Evolutionary conservation across 1,140 invertebrate species (phyloP).

Genomic region (Charaxes varanes): DNA sequence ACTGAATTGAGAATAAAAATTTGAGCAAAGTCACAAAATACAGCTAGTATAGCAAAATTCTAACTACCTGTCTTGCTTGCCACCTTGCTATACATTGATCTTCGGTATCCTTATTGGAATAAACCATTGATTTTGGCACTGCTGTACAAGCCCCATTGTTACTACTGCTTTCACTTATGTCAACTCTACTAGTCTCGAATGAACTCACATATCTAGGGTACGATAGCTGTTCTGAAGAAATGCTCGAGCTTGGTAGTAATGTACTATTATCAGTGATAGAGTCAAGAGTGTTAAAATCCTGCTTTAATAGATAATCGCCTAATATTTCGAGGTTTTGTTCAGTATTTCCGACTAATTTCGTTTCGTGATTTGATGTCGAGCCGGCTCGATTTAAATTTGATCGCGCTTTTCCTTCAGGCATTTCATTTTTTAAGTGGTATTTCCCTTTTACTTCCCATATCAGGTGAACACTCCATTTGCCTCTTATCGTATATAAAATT

Average conservation of each 20-base stretch:
- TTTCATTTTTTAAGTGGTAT: conserved; percentile 74
- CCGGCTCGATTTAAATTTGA: conserved; percentile 27
- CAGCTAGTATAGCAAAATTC: no score
- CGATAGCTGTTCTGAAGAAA: conserved; percentile 32
- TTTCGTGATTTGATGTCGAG: conserved; percentile 31
- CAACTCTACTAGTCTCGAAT: conserved; percentile 32
- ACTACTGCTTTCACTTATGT: conserved; percentile 20
- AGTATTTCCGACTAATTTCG: conserved; percentile 39
- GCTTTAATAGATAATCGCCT: conserved; percentile 63
- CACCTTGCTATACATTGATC: conserved; percentile 76
- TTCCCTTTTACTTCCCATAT: conserved; percentile 79
- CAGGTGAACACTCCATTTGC: conserved; percentile 78
- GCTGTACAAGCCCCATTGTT: conserved; percentile 22
- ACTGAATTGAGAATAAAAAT: no score
- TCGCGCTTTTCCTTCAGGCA: conserved; percentile 26
- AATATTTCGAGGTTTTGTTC: conserved; percentile 67
- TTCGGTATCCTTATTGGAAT: conserved; percentile 46
- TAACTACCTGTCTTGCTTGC: conserved; percentile 80
- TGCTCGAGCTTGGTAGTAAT: conserved; percentile 37
- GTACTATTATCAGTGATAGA: conserved; percentile 43
- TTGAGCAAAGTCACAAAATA: no score
- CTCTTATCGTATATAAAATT: no score
- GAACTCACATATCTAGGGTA: conserved; percentile 55
- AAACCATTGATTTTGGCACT: conserved; percentile 32
- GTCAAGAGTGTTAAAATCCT: conserved; percentile 62